phyloP scores from a whole-genome alignment of 2,113 vertebrate species.

The Saguinus midas region DNA sequence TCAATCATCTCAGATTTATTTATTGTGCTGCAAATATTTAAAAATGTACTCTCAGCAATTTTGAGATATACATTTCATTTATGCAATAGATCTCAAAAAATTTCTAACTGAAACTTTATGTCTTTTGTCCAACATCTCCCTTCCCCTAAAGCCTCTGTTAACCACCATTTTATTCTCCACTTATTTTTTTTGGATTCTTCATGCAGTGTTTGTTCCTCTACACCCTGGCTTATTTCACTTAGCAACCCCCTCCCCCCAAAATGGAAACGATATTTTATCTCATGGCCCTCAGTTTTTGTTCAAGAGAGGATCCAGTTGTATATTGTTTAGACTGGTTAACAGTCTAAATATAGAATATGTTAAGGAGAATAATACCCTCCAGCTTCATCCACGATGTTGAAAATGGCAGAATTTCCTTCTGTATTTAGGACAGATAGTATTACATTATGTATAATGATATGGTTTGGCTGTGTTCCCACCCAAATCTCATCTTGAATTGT shows the following conservation, averaged over 20 bases:
- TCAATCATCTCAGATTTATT: background rate
- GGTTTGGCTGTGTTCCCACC: too few relatives aligned
- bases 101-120: background rate
- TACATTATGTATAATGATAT: background rate
- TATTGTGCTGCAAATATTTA: background rate
- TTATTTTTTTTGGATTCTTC: background rate
- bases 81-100: background rate
- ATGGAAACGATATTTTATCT: background rate
- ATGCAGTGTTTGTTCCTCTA: background rate
- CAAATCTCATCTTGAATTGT: too few relatives aligned
- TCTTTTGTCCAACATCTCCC: background rate
- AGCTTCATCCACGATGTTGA: background rate
- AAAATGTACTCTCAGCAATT: background rate
- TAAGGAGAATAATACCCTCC: background rate
- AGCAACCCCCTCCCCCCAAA: background rate
- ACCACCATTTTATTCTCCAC: background rate
- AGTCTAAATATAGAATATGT: conserved; percentile 49
- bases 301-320: background rate
- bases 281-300: background rate
- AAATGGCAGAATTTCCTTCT: background rate
- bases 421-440: background rate
- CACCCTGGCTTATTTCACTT: background rate
- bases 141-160: background rate
- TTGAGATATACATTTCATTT: background rate
- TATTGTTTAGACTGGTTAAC: background rate